Conservation (phyloP, 2,888 invertebrate genomes). For the Andrena hattorfiana region DNA sequence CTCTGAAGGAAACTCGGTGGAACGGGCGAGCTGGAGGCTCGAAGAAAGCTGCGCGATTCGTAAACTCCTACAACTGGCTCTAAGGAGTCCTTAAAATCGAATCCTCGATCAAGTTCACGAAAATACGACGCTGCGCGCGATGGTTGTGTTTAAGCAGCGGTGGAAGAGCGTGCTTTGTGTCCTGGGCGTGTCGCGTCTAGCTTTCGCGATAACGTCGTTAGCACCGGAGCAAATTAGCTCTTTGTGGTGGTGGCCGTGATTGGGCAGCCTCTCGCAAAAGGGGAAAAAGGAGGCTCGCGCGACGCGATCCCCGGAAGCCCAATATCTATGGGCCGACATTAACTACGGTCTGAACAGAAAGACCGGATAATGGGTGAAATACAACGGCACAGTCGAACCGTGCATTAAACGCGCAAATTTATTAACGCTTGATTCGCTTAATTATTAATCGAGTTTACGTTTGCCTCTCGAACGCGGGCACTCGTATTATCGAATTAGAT, state of each 20-base stretch:
- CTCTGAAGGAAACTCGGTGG: too few relatives aligned
- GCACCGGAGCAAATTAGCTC: constrained; percentile 77
- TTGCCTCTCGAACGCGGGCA: constrained; percentile 11
- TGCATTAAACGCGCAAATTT: constrained; percentile 49
- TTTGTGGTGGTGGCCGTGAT: constrained; percentile 76
- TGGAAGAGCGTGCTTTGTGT: neutral
- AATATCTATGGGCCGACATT: constrained; percentile 31
- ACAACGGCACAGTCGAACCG: constrained; percentile 15
- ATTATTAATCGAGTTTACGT: constrained; percentile 55
- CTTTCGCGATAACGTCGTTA: constrained; percentile 76
- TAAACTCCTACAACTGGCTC: too few relatives aligned
- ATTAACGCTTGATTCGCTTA: constrained; percentile 53
- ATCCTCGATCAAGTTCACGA: too few relatives aligned
- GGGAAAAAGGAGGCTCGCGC: constrained; percentile 20
- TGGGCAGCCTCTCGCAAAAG: constrained; percentile 3
- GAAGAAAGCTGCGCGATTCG: too few relatives aligned
- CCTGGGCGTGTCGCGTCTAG: constrained; percentile 38
- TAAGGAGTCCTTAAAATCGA: too few relatives aligned
- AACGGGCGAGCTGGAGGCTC: too few relatives aligned
- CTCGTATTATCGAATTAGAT: constrained; percentile 35
- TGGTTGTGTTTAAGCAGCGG: neutral
- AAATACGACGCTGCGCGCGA: too few relatives aligned
- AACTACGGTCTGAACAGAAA: constrained; percentile 42
- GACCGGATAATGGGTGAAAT: constrained; percentile 48
- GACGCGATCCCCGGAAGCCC: constrained; percentile 15